phyloP scores from a whole-genome alignment of 2,888 invertebrate species.

The Corythucha ciliata region DNA sequence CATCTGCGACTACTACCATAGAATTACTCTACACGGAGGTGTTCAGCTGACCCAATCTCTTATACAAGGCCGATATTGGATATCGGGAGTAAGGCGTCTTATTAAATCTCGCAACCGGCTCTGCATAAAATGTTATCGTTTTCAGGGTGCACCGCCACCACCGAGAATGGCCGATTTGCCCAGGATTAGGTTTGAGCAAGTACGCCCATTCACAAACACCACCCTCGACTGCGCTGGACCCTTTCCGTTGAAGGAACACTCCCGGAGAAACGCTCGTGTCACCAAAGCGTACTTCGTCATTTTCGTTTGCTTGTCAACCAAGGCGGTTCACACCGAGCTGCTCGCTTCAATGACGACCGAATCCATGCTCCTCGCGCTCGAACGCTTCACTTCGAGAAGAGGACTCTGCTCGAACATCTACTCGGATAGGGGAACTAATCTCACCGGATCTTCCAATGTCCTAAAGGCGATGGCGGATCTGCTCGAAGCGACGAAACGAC shows the following conservation, averaged over 20 bases:
- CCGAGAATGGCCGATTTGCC: slow-evolving; percentile 25
- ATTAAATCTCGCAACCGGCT: slow-evolving; percentile 6
- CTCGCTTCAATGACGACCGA: slow-evolving; percentile 37
- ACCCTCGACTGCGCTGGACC: slow-evolving; percentile 33
- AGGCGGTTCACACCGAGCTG: slow-evolving; percentile 38
- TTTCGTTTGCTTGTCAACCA: slow-evolving; percentile 37
- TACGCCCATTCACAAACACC: slow-evolving; percentile 23
- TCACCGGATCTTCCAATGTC: slow-evolving; percentile 35
- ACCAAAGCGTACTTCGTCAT: slow-evolving; percentile 31
- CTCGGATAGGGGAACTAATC: slow-evolving; percentile 39
- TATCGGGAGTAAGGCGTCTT: slow-evolving; percentile 2
- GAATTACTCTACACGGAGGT: slow-evolving; percentile 10
- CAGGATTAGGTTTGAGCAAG: slow-evolving; percentile 18
- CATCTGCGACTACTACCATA: slow-evolving; percentile 14
- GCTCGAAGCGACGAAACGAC: too few species aligned
- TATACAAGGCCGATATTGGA: slow-evolving; percentile 20
- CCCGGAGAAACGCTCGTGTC: background rate
- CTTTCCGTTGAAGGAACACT: slow-evolving; percentile 18
- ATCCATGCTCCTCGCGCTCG: slow-evolving; percentile 37
- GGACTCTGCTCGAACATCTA: slow-evolving; percentile 34
- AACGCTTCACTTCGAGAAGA: slow-evolving; percentile 37
- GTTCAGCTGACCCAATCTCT: slow-evolving; percentile 10
- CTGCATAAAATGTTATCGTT: slow-evolving; percentile 17
- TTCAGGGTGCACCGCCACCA: background rate
- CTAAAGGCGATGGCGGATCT: background rate